These are phyloP conservation scores for Leptinotarsa tumamoca DNA, from an alignment of 2,888 invertebrate genomes.

Conservation along the genomic window DNA sequence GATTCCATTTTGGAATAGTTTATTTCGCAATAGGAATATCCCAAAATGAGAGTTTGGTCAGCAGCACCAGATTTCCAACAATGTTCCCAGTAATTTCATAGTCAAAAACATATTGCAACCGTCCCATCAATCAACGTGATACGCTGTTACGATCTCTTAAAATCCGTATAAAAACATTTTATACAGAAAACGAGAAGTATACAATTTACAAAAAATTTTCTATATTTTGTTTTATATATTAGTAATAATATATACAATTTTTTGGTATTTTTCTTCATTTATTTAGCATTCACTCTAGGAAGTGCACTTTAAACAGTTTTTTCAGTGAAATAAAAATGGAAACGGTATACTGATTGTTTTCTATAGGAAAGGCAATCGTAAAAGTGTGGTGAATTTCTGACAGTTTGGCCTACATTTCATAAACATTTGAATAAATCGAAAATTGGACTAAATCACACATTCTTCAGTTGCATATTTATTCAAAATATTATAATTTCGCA, in stretches of 20 bases:
- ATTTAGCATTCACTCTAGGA: conserved; percentile 48
- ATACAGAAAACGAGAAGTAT: conserved; percentile 45
- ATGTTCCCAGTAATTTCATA: conserved; percentile 20
- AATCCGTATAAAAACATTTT: conserved; percentile 40
- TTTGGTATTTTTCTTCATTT: conserved; percentile 53
- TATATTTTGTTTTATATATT: conserved; percentile 46
- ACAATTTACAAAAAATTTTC: conserved; percentile 52
- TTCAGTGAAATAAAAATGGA: conserved; percentile 46
- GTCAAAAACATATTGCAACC: conserved; percentile 42
- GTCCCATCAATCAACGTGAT: conserved; percentile 42
- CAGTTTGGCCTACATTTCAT: conserved; percentile 8
- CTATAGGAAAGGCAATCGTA: conserved; percentile 31
- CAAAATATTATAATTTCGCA: neutral
- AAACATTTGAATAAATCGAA: neutral
- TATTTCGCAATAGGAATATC: neutral
- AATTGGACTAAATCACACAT: neutral
- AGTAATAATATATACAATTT: conserved; percentile 51
- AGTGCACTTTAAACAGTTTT: conserved; percentile 57
- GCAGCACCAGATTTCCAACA: neutral
- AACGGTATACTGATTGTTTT: conserved; percentile 34
- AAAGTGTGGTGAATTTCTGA: conserved; percentile 31
- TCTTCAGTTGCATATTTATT: neutral
- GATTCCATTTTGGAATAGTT: conserved; percentile 1
- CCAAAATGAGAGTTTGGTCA: conserved; percentile 1
- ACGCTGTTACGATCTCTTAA: conserved; percentile 31